phyloP scores from a whole-genome alignment of 2,797 vertebrate species.

The Myiotriccus ornatus region DNA sequence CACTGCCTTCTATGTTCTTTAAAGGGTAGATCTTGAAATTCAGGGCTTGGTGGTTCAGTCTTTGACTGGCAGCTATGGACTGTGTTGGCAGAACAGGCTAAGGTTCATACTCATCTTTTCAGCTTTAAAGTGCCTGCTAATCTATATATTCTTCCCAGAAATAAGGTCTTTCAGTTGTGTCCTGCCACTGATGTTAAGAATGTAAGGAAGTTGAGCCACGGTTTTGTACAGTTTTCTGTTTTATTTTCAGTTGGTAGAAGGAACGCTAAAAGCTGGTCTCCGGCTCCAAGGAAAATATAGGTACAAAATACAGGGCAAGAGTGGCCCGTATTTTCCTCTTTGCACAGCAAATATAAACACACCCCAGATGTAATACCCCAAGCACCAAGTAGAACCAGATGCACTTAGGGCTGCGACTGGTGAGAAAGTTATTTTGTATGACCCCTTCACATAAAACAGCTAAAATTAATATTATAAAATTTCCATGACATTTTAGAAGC shows the following conservation, averaged over 20 bases:
- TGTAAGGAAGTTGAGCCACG: not conserved
- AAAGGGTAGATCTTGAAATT: not conserved
- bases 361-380: not conserved
- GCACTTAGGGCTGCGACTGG: not conserved
- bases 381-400: not conserved
- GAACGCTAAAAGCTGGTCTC: not conserved
- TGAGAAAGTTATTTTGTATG: not conserved
- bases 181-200: not conserved
- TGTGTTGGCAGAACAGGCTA: not conserved
- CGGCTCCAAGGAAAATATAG: not conserved
- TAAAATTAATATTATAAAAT: constrained; percentile 28
- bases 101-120: not conserved
- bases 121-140: not conserved
- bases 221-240: not conserved
- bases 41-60: not conserved
- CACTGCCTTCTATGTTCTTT: not conserved
- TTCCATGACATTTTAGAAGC: not conserved
- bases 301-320: not conserved
- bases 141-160: not conserved
- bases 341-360: not conserved
- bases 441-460: not conserved
- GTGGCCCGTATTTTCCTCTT: not conserved
- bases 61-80: not conserved
- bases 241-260: not conserved
- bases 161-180: not conserved